A percentile compares a stretch with the other conserved stretches of the same genome.
These are phyloP conservation scores for Thamnophis elegans DNA, from an alignment of 2,797 vertebrate species.

Conservation along the genomic window DNA sequence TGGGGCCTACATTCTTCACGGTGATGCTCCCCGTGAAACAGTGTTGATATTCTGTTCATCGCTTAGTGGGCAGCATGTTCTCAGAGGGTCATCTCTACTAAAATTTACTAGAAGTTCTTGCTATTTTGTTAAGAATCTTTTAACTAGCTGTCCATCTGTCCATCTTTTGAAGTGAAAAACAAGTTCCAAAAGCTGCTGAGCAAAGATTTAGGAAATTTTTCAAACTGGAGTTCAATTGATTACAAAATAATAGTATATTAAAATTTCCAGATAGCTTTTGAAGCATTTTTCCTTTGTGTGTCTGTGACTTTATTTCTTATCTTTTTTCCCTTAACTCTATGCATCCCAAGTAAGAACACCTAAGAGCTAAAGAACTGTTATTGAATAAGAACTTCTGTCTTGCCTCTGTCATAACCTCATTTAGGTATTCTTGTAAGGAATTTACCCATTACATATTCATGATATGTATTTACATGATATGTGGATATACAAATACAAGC, in stretches of 20 bases:
- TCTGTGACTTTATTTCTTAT: neutral
- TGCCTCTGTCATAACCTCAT: neutral
- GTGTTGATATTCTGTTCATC: constrained; percentile 36
- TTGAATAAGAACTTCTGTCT: neutral
- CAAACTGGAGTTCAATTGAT: constrained; percentile 7
- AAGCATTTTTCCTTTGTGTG: neutral
- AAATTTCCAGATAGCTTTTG: neutral
- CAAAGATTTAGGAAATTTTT: constrained; percentile 29
- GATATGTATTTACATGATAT: too few species aligned
- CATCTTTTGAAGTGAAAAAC: neutral
- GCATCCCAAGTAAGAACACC: neutral
- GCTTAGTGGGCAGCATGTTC: constrained; percentile 11
- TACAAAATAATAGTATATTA: neutral
- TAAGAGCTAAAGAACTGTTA: neutral
- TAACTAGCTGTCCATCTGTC: constrained; percentile 54
- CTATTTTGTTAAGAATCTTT: constrained; percentile 58
- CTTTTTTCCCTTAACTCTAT: neutral
- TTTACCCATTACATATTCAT: too few species aligned
- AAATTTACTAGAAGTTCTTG: constrained; percentile 52
- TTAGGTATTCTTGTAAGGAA: neutral
- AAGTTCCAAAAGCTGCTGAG: constrained; percentile 22
- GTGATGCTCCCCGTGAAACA: neutral
- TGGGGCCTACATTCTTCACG: neutral
- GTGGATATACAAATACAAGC: neutral
- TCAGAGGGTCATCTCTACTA: constrained; percentile 41